Evolutionary conservation across 2,113 vertebrate species (phyloP), one percentile per base, ranked within the genome.

Genomic region (Helogale parvula): DNA sequence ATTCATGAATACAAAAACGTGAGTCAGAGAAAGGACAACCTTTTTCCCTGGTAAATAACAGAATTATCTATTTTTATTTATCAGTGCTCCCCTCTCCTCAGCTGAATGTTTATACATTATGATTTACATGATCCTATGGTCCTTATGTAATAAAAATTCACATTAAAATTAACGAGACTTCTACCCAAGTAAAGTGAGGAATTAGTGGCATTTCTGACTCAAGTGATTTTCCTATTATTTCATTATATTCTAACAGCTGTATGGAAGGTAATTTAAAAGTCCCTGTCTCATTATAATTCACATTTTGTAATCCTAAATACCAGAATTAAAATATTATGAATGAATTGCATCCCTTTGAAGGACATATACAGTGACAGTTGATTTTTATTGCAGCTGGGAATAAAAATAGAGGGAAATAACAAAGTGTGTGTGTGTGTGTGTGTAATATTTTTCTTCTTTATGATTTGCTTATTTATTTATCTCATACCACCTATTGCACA

Each of bases 91-190:
- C 45, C 31, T 89, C 35, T 80, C 47, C 21, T 91, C 41, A 54
- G 41, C 23, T 54, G 31, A 89, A 80, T 93, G 54, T 89, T 79
- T 90, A 7, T 68, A 50, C 7, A 2, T 81, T 88, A 63, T 65
- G 60, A 72, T 93, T 94, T 50, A 63, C 19, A 52, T 79, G 68
- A 47, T 66, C 86, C 25, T 71, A 6, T 76, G 11, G 4, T 81
- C 6, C 68, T 95, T 66, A 31, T 29, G 14, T 85, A 81, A 93
- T 77, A 60, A 90, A 96, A 97, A 74, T 65, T 88, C 33, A 89
- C 27, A 79, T 47, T 84, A 68, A 80, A 74, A 86, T 93, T 93
- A 74, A 79, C 72, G 29, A 79, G 63, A 88, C 4, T 72, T 93
- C 82, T 25, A 66, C 5, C 31, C 63, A 93, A 33, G 19, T 79